These are phyloP conservation scores for Drosophila recens DNA, from an alignment of 2,888 invertebrate genomes.

Conservation along the genomic window DNA sequence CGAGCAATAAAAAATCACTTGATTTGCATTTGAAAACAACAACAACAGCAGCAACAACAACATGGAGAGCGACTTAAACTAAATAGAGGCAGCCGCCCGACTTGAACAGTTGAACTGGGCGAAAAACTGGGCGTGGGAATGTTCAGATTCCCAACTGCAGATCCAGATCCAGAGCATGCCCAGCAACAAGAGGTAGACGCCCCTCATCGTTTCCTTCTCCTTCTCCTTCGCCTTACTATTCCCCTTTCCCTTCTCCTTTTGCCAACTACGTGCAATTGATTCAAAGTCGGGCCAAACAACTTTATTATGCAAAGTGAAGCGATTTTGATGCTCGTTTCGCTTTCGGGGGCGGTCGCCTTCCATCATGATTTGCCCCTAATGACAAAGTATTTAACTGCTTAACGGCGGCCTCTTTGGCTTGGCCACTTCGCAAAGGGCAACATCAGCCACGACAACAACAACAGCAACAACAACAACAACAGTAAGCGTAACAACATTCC, in stretches of 20 bases:
- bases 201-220: background rate
- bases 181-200: conserved; percentile 9
- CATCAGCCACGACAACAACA: conserved; percentile 13
- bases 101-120: conserved; percentile 4
- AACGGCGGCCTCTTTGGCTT: conserved; percentile 20
- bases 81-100: conserved; percentile 9
- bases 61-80: background rate
- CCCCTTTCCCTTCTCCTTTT: background rate
- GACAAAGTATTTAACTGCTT: conserved; percentile 61
- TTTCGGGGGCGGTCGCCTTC: conserved; percentile 43
- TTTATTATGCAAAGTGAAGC: conserved; percentile 57
- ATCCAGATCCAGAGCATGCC: conserved; percentile 32
- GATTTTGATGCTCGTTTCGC: conserved; percentile 38
- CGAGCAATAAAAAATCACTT: conserved; percentile 68
- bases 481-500: conserved; percentile 27
- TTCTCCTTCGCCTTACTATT: background rate
- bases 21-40: conserved; percentile 57
- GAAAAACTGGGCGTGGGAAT: conserved; percentile 58
- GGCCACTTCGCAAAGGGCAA: conserved; percentile 28
- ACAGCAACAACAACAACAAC: conserved; percentile 12
- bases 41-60: conserved; percentile 11
- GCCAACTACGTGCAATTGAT: background rate
- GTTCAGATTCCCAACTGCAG: conserved; percentile 23
- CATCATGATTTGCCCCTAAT: conserved; percentile 73
- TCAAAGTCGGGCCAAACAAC: conserved; percentile 39